phyloP scores from a whole-genome alignment of 2,888 invertebrate genomes.

The Drosophila paranaensis region DNA sequence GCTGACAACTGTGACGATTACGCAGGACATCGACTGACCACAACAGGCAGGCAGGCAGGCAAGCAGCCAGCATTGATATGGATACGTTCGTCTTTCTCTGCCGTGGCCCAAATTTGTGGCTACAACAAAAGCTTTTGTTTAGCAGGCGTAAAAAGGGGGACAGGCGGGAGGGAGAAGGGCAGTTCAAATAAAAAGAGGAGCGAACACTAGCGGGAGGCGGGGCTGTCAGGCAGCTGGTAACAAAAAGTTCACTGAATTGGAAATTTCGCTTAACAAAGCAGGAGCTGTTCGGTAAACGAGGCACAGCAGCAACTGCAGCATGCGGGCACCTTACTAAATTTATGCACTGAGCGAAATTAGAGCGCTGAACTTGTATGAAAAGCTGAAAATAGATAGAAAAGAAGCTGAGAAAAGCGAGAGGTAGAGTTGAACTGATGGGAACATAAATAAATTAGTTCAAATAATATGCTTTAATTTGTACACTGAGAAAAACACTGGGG shows the following conservation, averaged over 20 bases:
- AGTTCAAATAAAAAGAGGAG: constrained; percentile 6
- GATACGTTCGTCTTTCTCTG: constrained; percentile 12
- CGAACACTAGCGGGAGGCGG: background rate
- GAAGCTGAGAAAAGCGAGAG: too few species aligned
- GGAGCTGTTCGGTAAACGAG: background rate
- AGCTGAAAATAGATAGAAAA: background rate
- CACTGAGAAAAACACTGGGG: background rate
- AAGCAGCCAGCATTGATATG: constrained; percentile 27
- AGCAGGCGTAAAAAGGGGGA: constrained; percentile 27
- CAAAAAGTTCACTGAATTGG: constrained; percentile 78
- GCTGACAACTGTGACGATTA: constrained; percentile 25
- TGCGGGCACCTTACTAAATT: constrained; percentile 36
- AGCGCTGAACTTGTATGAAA: background rate
- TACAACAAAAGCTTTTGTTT: constrained; percentile 52
- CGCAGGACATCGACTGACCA: constrained; percentile 28
- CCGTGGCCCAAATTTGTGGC: constrained; percentile 26
- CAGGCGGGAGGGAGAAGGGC: background rate
- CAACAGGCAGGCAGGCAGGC: constrained; percentile 21
- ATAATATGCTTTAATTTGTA: background rate
- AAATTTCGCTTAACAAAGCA: constrained; percentile 70
- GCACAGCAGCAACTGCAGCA: constrained; percentile 27
- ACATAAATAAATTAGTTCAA: background rate
- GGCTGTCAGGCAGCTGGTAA: constrained; percentile 46
- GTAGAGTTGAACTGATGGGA: background rate
- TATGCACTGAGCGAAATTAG: constrained; percentile 15